Conservation (phyloP, 2,888 invertebrate species). For the Anoplius nigerrimus region DNA sequence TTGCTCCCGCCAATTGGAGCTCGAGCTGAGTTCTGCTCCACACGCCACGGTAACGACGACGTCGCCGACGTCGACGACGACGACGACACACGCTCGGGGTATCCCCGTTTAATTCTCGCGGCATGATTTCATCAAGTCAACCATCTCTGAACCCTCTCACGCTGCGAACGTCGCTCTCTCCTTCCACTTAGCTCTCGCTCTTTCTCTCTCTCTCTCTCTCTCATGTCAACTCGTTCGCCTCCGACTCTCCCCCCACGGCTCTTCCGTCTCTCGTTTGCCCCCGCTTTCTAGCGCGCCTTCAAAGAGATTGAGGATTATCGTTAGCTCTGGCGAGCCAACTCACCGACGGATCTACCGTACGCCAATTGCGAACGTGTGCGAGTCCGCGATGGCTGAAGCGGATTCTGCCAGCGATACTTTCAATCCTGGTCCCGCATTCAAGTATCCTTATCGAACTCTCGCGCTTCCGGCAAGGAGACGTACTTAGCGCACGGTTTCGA, state of each 20-base stretch:
- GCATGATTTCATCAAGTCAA: slow-evolving; percentile 73
- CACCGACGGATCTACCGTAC: background rate
- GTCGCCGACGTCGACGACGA: slow-evolving; percentile 18
- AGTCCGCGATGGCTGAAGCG: too few relatives aligned
- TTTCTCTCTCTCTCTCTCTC: background rate
- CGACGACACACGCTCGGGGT: slow-evolving; percentile 59
- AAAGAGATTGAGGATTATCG: slow-evolving; percentile 4
- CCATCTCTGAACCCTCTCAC: slow-evolving; percentile 55
- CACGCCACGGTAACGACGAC: slow-evolving; percentile 21
- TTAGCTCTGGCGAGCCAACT: slow-evolving; percentile 3
- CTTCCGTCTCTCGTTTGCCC: slow-evolving; percentile 13
- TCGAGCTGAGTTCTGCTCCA: slow-evolving; percentile 54
- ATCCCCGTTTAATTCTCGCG: slow-evolving; percentile 65
- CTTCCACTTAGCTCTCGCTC: slow-evolving; percentile 4
- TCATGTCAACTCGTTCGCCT: background rate
- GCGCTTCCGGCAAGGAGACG: too few relatives aligned
- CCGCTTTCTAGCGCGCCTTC: slow-evolving; percentile 22
- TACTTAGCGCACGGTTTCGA: too few relatives aligned
- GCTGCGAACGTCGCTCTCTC: slow-evolving; percentile 19
- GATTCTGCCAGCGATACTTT: too few relatives aligned
- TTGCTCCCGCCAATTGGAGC: slow-evolving; percentile 71
- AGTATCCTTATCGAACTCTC: too few relatives aligned
- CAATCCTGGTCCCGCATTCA: too few relatives aligned
- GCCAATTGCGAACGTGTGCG: too few relatives aligned
- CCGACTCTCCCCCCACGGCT: slow-evolving; percentile 7